Conservation (phyloP, 2,888 invertebrate genomes). For the Brachypterus glaber region DNA sequence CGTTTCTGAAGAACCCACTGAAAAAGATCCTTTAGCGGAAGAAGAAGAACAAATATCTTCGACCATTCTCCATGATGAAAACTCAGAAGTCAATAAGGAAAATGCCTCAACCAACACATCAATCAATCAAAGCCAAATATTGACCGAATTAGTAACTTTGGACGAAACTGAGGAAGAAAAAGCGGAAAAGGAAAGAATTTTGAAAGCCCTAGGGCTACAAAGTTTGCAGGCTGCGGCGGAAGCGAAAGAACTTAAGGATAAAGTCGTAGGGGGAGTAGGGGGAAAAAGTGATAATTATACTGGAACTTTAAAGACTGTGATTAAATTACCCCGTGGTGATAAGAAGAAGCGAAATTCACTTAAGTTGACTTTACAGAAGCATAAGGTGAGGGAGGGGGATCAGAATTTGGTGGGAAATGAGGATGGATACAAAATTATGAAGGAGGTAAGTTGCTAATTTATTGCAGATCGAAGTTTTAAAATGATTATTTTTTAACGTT, state of each 20-base stretch:
- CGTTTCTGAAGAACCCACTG: conserved; percentile 9
- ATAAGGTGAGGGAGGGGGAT: conserved; percentile 39
- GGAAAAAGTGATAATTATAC: no score
- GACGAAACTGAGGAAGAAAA: conserved; percentile 27
- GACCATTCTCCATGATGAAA: neutral
- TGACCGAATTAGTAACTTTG: no score
- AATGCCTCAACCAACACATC: neutral
- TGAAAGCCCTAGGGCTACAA: conserved; percentile 64
- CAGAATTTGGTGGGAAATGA: conserved; percentile 43
- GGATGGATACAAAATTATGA: conserved; percentile 44
- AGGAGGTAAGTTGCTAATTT: conserved; percentile 50
- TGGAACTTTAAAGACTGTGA: conserved; percentile 75
- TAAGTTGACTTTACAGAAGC: conserved; percentile 72
- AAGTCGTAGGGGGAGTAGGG: conserved; percentile 26
- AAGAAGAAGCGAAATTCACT: conserved; percentile 61
- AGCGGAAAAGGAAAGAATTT: conserved; percentile 56
- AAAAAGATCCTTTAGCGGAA: conserved; percentile 5
- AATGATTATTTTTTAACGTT: no score
- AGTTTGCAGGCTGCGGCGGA: conserved; percentile 67
- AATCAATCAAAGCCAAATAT: no score
- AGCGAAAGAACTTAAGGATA: conserved; percentile 39
- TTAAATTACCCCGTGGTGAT: conserved; percentile 60
- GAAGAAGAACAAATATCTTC: conserved; percentile 2
- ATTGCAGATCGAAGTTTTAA: no score
- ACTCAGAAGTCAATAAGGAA: neutral